These are phyloP conservation scores for Thunnus thynnus DNA, from an alignment of 2,113 vertebrate genomes.

Conservation along the genomic window DNA sequence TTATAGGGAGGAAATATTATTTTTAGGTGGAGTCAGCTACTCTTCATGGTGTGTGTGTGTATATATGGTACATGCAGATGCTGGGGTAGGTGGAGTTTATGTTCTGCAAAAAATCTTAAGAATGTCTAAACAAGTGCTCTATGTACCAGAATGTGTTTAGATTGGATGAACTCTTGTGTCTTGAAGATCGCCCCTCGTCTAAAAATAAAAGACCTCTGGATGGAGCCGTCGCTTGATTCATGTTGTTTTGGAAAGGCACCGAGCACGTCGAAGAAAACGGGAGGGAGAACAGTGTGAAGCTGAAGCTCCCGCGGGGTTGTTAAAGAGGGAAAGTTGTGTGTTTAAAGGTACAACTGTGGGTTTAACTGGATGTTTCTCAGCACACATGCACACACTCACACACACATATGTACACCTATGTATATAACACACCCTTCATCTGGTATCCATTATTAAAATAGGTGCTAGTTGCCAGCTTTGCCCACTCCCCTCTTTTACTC, in stretches of 20 bases:
- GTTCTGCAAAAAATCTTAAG: constrained; percentile 61
- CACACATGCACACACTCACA: constrained; percentile 6
- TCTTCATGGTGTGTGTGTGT: constrained; percentile 23
- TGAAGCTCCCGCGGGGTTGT: constrained; percentile 24
- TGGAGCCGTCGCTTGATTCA: constrained; percentile 44
- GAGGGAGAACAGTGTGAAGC: constrained; percentile 18
- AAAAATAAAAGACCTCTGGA: constrained; percentile 77
- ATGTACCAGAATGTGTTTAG: constrained; percentile 79
- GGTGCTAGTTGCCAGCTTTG: constrained; percentile 71
- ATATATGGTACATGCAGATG: constrained; percentile 46
- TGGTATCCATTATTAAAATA: constrained; percentile 76
- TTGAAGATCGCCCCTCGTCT: constrained; percentile 67
- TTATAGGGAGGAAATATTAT: constrained; percentile 58
- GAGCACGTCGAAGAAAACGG: constrained; percentile 8
- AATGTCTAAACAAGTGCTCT: constrained; percentile 80
- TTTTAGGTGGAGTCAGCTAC: constrained; percentile 51
- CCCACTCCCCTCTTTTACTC: constrained; percentile 67
- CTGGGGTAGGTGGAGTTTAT: constrained; percentile 50
- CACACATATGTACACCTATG: constrained; percentile 29
- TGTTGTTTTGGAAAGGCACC: constrained; percentile 52
- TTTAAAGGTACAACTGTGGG: constrained; percentile 20
- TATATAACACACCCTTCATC: constrained; percentile 68
- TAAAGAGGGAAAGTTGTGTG: constrained; percentile 15
- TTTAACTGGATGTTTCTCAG: constrained; percentile 42
- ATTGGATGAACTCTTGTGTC: constrained; percentile 73